Percentiles rank a stretch among this genome's conserved stretches.
phyloP scores from a whole-genome alignment of 2,113 vertebrate genomes.

The Corynorhinus townsendii region DNA sequence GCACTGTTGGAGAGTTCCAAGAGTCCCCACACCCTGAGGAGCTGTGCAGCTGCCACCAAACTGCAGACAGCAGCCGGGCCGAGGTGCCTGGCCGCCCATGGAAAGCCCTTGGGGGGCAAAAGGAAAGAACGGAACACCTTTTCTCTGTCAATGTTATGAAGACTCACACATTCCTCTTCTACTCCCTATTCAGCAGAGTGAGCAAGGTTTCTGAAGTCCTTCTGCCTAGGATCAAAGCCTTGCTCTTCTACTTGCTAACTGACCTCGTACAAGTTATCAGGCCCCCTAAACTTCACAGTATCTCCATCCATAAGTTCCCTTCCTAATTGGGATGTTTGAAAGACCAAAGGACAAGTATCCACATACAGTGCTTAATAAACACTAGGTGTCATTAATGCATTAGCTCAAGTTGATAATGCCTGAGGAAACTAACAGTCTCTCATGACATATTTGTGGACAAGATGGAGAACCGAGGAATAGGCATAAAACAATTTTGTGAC shows the following conservation, averaged over 20 bases:
- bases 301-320: neutral
- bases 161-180: neutral
- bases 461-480: neutral
- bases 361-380: neutral
- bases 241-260: neutral
- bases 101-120: neutral
- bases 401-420: neutral
- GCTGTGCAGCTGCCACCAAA: no score
- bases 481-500: neutral
- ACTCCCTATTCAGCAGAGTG: neutral
- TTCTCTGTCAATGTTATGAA: neutral
- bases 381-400: neutral
- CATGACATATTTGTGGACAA: neutral
- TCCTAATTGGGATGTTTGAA: neutral
- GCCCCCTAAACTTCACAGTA: neutral
- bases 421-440: neutral
- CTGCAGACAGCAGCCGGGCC: neutral
- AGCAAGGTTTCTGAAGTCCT: neutral
- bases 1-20: fast-evolving
- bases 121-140: neutral
- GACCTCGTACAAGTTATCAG: neutral
- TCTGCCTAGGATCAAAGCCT: neutral
- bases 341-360: neutral
- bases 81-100: no score
- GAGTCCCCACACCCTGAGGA: fast-evolving